A percentile compares a stretch with the other conserved stretches of the same genome.
Evolutionary conservation across 2,888 invertebrate genomes (phyloP).

Genomic region (Volucella inflata): DNA sequence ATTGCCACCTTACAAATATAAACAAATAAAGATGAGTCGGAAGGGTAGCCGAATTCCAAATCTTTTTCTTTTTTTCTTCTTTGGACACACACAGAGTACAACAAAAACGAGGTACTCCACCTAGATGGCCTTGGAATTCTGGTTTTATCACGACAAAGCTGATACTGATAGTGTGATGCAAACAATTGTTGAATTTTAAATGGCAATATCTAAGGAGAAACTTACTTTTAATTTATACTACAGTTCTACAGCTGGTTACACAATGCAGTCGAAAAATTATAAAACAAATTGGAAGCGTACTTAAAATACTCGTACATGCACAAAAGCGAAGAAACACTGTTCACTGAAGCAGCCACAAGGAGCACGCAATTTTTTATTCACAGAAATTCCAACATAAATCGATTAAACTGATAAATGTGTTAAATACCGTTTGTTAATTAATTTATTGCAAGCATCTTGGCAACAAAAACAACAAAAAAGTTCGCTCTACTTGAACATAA

Average conservation of each 20-base stretch:
- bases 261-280: slow-evolving; percentile 53
- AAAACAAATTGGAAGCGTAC: slow-evolving; percentile 43
- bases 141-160: slow-evolving; percentile 18
- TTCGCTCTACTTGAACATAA: slow-evolving; percentile 26
- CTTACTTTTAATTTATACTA: slow-evolving; percentile 47
- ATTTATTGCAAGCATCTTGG: slow-evolving; percentile 18
- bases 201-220: not conserved
- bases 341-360: slow-evolving; percentile 1
- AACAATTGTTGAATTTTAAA: not conserved
- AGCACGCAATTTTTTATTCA: not conserved
- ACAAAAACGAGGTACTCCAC: not conserved
- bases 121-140: slow-evolving; percentile 36
- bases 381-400: slow-evolving; percentile 1
- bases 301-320: not conserved
- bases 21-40: slow-evolving; percentile 42
- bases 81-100: not conserved
- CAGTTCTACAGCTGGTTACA: slow-evolving; percentile 44
- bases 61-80: slow-evolving; percentile 16
- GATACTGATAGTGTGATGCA: not conserved
- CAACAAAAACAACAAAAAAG: slow-evolving; percentile 46
- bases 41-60: slow-evolving; percentile 40
- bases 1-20: slow-evolving; percentile 42
- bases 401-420: slow-evolving; percentile 8
- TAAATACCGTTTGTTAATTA: not conserved
- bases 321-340: not conserved